A percentile compares a stretch with the other conserved stretches of the same genome.
These are phyloP conservation scores for Furcifer pardalis DNA, from an alignment of 2,797 vertebrate species.

Conservation along the genomic window DNA sequence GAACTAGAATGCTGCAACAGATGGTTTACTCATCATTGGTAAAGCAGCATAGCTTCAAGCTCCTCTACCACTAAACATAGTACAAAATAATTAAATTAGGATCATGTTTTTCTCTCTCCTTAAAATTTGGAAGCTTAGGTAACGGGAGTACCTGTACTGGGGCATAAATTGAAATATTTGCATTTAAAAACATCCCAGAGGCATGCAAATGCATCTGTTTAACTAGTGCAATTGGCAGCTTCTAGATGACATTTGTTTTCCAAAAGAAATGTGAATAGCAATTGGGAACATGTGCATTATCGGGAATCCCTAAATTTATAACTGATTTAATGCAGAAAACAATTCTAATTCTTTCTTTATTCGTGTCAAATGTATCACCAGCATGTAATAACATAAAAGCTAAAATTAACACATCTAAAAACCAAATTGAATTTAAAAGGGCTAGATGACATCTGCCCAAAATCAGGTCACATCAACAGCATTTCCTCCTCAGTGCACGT, in stretches of 20 bases:
- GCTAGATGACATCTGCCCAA: no score
- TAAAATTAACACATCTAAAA: no score
- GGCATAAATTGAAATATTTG: slow-evolving; percentile 69
- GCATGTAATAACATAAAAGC: no score
- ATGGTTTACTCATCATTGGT: slow-evolving; percentile 35
- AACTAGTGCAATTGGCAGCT: slow-evolving; percentile 58
- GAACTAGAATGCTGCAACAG: slow-evolving; percentile 25
- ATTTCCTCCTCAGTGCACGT: no score
- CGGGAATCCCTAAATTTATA: slow-evolving; percentile 12
- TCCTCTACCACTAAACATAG: slow-evolving; percentile 45
- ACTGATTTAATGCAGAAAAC: slow-evolving; percentile 21
- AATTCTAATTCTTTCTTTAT: slow-evolving; percentile 21
- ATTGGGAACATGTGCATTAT: slow-evolving; percentile 25
- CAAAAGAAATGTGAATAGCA: slow-evolving; percentile 21
- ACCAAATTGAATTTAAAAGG: no score
- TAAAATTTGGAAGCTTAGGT: slow-evolving; percentile 40
- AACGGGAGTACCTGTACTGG: slow-evolving; percentile 50
- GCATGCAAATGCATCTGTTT: slow-evolving; percentile 70
- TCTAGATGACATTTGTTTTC: slow-evolving; percentile 34
- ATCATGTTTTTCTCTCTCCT: background rate
- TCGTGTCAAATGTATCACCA: no score
- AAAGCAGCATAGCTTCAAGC: slow-evolving; percentile 30
- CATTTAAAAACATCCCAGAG: slow-evolving; percentile 63
- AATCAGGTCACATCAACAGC: no score
- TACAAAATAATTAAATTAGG: slow-evolving; percentile 38